Base-by-base conservation (phyloP, 2,797 vertebrate species). In the Buphagus erythrorhynchus region DNA sequence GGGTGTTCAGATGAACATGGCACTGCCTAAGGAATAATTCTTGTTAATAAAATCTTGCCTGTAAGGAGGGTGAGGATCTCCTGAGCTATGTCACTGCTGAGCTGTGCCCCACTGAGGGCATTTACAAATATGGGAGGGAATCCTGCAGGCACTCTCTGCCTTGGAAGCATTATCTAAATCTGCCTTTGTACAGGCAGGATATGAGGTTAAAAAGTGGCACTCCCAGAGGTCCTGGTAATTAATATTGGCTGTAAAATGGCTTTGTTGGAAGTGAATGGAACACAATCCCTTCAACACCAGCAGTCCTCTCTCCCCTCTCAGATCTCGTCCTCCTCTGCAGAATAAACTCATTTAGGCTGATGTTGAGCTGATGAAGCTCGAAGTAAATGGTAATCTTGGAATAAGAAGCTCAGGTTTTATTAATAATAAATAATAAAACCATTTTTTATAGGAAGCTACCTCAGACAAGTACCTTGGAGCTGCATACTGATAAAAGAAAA, bases 201-300 rank as follows among this genome's bases (percentile, higher is more conserved):
- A 33, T 31, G 86, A 92, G 93, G 88, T 92, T 97, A 91, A 89
- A 96, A 91, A 94, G 87, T 28, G 46, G 49, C 69, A n/a, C 62
- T 94, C 89, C 82, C 86, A 69, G 75, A 88, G 77, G 77, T 91
- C 62, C 68, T 84, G 67, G 67, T 96, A 96, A 97, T 97, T 96
- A 97, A 94, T 92, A 88, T 89, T 86, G 65, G 36, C 75, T 28
- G 9, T 16, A 62, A 93, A 95, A 96, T 89, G 80, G 79, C 66
- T 96, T 88, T 88, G 55, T 48, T 95, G 95, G 86, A 89, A 96
- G 69, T 22, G n/a, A 90, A 71, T 42, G 63, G 80, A 86, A 58
- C n/a, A 52, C 26, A 38, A 26, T 85, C 68, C 57, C 36, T 95
- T 94, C 87, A 68, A 19, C 52, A 89, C 46, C 62, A 57, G 72